Evolutionary conservation across 2,113 vertebrate species (phyloP), one percentile per base, ranked within the genome.

Genomic region (Boleophthalmus pectinirostris): DNA sequence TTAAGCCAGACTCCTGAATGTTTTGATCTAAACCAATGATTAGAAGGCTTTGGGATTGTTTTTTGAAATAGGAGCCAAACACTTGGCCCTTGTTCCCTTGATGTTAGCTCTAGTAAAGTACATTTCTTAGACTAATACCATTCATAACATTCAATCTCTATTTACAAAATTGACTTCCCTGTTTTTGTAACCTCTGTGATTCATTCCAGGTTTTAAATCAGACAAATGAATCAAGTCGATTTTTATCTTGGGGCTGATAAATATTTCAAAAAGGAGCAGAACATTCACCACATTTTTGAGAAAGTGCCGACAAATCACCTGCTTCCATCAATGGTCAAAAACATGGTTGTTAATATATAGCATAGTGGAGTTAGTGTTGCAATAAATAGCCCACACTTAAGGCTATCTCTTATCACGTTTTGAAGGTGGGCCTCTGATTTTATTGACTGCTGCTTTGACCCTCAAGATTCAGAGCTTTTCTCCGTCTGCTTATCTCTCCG

Each of bases 391-490:
- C n/a, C n/a, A 79, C 79, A 58, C 85, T 86, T 76, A 80, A 45
- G 51, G 74, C 78, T 68, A 79, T 71, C 74, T 80, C 88, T 90
- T 88, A 89, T 90, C 84, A 83, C 63, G 63, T 79, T 80, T 82
- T 72, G 79, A 58, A 86, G 82, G 82, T 82, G 75, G 83, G 80
- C 85, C 80, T 80, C 79, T 21, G 51, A 82, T 64, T 87, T 89
- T 92, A 91, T 90, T 87, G 88, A 82, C 87, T 81, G 82, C 79
- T 83, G 79, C 78, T 88, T 87, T 91, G 88, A 92, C 86, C 88
- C 72, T 16, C 73, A 84, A 74, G 81, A 81, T 82, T 86, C 85
- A 84, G 65, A 78, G 75, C 74, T 74, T 86, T 73, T 82, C 84
- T 81, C 76, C 75, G 77, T 68, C 75, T 80, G 5, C 72, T 88